A percentile compares a stretch with the other conserved stretches of the same genome.
Conservation (phyloP, 2,888 invertebrate species). For the Hylaea fasciaria region DNA sequence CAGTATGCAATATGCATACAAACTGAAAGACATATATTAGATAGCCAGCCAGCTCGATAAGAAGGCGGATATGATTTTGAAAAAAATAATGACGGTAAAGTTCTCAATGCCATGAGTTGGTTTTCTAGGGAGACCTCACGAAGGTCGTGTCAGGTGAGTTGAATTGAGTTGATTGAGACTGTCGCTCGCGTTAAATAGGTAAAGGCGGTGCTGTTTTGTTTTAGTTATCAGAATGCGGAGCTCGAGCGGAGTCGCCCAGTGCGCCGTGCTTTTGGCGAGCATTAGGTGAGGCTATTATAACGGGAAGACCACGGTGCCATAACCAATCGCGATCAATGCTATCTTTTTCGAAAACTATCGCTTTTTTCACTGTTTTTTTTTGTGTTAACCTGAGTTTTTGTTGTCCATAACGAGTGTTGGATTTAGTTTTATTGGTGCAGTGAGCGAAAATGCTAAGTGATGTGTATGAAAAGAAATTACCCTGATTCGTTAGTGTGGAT, state of each 20-base stretch:
- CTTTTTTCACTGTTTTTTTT: neutral
- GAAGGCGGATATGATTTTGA: conserved; percentile 28
- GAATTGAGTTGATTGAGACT: conserved; percentile 53
- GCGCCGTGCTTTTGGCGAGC: conserved; percentile 64
- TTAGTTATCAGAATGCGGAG: conserved; percentile 78
- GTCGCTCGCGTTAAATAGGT: conserved; percentile 53
- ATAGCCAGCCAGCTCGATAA: conserved; percentile 7
- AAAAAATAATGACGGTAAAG: conserved; percentile 29
- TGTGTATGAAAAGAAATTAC: neutral
- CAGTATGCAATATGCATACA: no score
- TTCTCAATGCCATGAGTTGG: conserved; percentile 38
- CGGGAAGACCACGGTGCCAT: no score
- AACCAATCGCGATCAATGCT: no score
- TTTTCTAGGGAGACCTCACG: conserved; percentile 57
- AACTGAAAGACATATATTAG: no score
- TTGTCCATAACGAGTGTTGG: neutral
- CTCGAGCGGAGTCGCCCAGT: conserved; percentile 75
- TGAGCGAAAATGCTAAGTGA: neutral
- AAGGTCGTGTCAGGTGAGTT: conserved; percentile 51
- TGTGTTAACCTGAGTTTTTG: neutral
- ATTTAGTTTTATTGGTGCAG: neutral
- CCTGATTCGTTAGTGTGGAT: neutral
- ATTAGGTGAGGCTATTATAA: conserved; percentile 62
- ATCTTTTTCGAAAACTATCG: no score
- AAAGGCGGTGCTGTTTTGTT: conserved; percentile 54